Evolutionary conservation across 1,140 invertebrate genomes (phyloP), one percentile per base, ranked within the genome.

Genomic region (Rhagoletis pomonella): DNA sequence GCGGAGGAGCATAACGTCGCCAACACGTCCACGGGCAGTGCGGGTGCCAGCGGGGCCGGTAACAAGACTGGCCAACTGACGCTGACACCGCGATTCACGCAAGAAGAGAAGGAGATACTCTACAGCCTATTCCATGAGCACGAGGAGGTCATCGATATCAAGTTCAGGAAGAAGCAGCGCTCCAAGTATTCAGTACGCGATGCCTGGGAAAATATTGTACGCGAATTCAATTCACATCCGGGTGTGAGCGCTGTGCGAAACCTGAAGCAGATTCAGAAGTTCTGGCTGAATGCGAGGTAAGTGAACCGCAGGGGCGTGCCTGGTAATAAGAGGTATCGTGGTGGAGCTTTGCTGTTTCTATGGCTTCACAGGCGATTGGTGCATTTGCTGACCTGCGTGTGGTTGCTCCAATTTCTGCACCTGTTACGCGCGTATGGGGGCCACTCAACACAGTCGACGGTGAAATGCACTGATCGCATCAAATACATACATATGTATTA

Each of bases 281-380:
- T 93, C 85, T 93, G 92, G 92, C 88, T 93, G 3, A 93, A 93
- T 86, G 91, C 92, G n/a, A 90, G 91, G 92, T 93, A 87, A 88
- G 89, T 84, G 39, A 64, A 44, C 5, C 9, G 6, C 1, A 69
- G 12, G 17, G 19, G 3, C 9, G 4, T 29, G 29, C 1, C 29
- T 29, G 14, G 17, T 44, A 42, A 17, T 55, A 5, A 10, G 50
- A 7, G 50, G 50, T 55, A 55, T 55, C 5, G 50, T 9, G 60
- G 60, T 62, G 4, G 47, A 81, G 3, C 47, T 17, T 81, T 55
- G 12, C 14, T 14, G 12, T 62, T 81, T 29, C 6, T 81, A 81
- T 81, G 73, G 73, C 73, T 81, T 55, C 73, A n/a, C 50, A 55
- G 17, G 10, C 47, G 2, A 3, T 17, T n/a, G 47, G 47, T 3